Evolutionary conservation across 2,797 vertebrate genomes (phyloP).

Genomic region (Poeciliopsis infans): DNA sequence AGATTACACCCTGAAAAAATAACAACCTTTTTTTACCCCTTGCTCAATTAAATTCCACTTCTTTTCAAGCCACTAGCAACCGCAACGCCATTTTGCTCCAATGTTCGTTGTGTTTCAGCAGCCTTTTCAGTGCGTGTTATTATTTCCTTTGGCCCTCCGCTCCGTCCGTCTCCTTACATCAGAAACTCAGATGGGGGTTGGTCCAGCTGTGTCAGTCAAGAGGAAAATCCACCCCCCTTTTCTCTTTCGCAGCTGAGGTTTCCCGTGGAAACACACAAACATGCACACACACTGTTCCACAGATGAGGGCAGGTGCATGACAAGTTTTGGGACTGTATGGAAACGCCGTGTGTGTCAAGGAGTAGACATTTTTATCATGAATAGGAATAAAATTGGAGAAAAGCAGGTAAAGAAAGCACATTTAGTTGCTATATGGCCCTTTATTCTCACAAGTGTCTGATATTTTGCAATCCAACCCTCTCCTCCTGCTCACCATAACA

Average conservation of each 20-base stretch:
- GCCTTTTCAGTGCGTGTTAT: conserved; percentile 58
- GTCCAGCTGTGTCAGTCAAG: conserved; percentile 57
- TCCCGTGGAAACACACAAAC: conserved; percentile 21
- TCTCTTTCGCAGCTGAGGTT: conserved; percentile 34
- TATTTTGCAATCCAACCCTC: not conserved
- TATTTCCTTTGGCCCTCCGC: conserved; percentile 25
- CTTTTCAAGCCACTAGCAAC: conserved; percentile 45
- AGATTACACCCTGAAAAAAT: conserved; percentile 4
- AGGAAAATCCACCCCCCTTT: conserved; percentile 29
- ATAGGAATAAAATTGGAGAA: conserved; percentile 27
- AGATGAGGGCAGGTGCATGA: conserved; percentile 14
- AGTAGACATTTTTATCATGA: conserved; percentile 41
- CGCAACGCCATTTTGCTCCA: conserved; percentile 39
- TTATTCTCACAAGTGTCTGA: conserved; percentile 3
- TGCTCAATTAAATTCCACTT: conserved; percentile 33
- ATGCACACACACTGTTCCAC: conserved; percentile 23
- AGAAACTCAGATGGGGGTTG: conserved; percentile 54
- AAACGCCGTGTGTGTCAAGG: conserved; percentile 11
- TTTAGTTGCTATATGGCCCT: not conserved
- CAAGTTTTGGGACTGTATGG: conserved; percentile 38
- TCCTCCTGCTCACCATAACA: conserved; percentile 5
- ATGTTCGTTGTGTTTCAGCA: conserved; percentile 24
- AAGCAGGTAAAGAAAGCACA: conserved; percentile 11
- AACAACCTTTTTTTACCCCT: conserved; percentile 10
- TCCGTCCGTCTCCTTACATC: conserved; percentile 50